Evolutionary conservation across 2,888 invertebrate species (phyloP), one percentile per base, ranked within the genome.

Genomic region (Hirtodrosophila histrioides): DNA sequence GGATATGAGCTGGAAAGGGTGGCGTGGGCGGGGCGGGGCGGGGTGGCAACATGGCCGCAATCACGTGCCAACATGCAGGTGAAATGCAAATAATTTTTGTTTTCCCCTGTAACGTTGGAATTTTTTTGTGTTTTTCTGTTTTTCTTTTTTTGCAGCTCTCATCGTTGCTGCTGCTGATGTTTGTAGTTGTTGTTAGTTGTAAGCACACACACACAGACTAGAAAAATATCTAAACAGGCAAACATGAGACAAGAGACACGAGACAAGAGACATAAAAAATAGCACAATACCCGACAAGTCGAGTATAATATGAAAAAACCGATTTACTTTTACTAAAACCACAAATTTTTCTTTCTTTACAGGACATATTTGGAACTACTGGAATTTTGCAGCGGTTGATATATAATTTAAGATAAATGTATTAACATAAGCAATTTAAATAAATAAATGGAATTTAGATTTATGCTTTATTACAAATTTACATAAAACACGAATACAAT

Each of bases 1-100:
- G 8, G 27, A 44, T 27, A 39, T 10, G 37, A 31, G 39, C 44
- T 7, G 29, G 31, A 17, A 35, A 17, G 27, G 35, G 36, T 6
- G 4, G n/a, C 11, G 23, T 12, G 8, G 11, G 11, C 4, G 11
- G 44, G 23, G 12, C 7, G 12, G 29, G 23, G 11, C 6, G 6
- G 23, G 33, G 44, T 10, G 12, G 11, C 23, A 40, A 54, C 68
- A 63, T 68, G 76, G 70, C 86, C 78, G 84, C 84, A 82, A 82
- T 82, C 86, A 82, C 86, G 86, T 86, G 81, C 71, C 84, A 86
- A 84, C 84, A 86, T 84, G 78, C 86, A 80, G 84, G 82, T 80
- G 78, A 86, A 80, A 82, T 82, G 82, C 82, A 86, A 82, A 82
- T 82, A 84, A 84, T 84, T 84, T 83, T 84, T 77, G 69, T 80